phyloP scores from a whole-genome alignment of 2,888 invertebrate genomes.

The Noctua janthina region DNA sequence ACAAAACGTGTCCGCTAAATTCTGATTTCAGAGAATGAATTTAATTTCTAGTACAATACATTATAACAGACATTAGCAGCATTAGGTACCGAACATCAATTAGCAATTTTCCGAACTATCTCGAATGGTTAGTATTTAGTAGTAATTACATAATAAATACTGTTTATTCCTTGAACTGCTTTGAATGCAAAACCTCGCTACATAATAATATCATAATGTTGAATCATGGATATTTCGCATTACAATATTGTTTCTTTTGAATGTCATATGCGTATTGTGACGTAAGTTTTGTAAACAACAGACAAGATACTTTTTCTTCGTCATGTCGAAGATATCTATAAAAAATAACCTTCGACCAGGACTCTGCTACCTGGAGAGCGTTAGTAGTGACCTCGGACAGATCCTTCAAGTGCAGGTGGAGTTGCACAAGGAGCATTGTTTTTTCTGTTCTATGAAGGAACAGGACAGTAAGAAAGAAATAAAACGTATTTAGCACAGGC shows the following conservation, averaged over 20 bases:
- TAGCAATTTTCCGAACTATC: background rate
- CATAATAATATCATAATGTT: background rate
- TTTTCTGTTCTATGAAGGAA: too few relatives aligned
- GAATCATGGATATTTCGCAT: slow-evolving; percentile 22
- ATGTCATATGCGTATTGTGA: background rate
- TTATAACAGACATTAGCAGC: background rate
- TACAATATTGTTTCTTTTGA: background rate
- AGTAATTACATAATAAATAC: background rate
- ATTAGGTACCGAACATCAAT: background rate
- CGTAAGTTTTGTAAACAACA: background rate
- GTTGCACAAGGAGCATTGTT: too few relatives aligned
- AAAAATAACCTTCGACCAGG: too few relatives aligned
- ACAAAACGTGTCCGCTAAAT: background rate
- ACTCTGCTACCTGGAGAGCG: too few relatives aligned
- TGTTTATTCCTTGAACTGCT: slow-evolving; percentile 16
- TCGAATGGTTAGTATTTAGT: background rate
- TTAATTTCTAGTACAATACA: background rate
- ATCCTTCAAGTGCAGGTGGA: too few relatives aligned
- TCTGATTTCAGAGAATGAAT: background rate
- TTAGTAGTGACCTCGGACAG: too few relatives aligned
- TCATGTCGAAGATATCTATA: too few relatives aligned
- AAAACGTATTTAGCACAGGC: too few relatives aligned
- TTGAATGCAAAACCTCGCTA: slow-evolving; percentile 1
- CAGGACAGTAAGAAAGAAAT: too few relatives aligned
- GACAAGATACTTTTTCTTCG: background rate